Conservation (phyloP, 2,113 vertebrate genomes). For the Geococcyx californianus region DNA sequence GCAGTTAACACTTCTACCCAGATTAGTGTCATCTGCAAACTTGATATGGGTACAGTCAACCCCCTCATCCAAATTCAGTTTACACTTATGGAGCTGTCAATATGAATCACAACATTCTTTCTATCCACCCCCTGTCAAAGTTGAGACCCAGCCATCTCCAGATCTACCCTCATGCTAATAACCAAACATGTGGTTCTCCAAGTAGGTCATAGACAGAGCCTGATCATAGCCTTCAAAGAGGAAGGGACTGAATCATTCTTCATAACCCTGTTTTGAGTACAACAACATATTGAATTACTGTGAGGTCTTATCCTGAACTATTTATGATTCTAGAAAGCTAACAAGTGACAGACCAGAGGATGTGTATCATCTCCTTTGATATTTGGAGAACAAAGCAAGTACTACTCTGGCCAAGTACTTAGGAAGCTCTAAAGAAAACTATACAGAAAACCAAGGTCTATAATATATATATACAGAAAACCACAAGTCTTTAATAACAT, state of each 20-base stretch:
- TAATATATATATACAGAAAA: no score
- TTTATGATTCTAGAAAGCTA: background rate
- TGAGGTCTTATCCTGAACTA: background rate
- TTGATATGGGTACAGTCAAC: no score
- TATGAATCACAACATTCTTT: background rate
- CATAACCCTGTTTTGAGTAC: background rate
- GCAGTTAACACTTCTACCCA: no score
- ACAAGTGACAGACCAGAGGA: background rate
- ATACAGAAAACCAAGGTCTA: background rate
- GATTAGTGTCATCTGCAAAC: no score
- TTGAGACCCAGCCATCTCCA: background rate
- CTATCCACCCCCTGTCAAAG: background rate
- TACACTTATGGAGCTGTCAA: background rate
- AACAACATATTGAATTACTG: background rate
- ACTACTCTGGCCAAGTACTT: background rate
- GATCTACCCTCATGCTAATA: background rate
- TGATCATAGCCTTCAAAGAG: background rate
- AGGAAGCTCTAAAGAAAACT: background rate
- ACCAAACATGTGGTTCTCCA: background rate
- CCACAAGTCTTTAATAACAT: background rate
- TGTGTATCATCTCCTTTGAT: background rate
- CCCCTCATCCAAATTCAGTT: no score
- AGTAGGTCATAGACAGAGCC: background rate
- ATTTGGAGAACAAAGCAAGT: background rate
- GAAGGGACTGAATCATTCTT: background rate